A percentile compares a stretch with the other conserved stretches of the same genome.
phyloP scores from a whole-genome alignment of 2,113 vertebrate genomes.

The Triplophysa rosa region DNA sequence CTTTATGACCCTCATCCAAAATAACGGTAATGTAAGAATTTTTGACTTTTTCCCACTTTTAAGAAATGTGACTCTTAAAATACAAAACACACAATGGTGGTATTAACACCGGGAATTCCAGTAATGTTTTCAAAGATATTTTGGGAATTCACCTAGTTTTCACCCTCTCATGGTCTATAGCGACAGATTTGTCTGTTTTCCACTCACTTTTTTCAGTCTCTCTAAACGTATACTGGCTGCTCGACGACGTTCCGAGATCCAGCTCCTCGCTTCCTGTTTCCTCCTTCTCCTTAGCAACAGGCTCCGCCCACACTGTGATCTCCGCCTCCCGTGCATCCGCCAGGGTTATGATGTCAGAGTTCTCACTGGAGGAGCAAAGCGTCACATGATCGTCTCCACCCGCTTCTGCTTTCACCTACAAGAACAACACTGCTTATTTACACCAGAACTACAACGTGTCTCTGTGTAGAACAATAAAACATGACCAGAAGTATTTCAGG shows the following conservation, averaged over 20 bases:
- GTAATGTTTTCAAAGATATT: background rate
- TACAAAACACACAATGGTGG: background rate
- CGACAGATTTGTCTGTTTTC: background rate
- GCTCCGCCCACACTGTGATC: constrained; percentile 72
- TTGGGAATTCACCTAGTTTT: background rate
- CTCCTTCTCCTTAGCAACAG: constrained; percentile 59
- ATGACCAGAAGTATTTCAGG: background rate
- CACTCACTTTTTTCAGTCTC: constrained; percentile 83
- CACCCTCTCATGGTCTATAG: background rate
- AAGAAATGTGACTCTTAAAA: background rate
- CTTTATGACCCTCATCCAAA: too few species aligned
- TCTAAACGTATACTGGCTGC: constrained; percentile 91
- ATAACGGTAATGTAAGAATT: too few species aligned
- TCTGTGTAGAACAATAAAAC: background rate
- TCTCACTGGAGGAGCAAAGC: constrained; percentile 84
- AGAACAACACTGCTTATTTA: background rate
- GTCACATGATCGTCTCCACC: constrained; percentile 70
- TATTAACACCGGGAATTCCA: background rate
- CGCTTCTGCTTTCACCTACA: constrained; percentile 65
- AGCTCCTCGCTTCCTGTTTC: constrained; percentile 67
- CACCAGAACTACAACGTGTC: background rate
- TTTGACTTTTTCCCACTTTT: too few species aligned
- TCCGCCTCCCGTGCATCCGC: constrained; percentile 78
- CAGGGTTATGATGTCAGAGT: constrained; percentile 94
- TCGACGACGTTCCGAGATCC: constrained; percentile 89